Base-by-base conservation (phyloP, 2,113 vertebrate species). In the Heterotilapia buettikoferi region DNA sequence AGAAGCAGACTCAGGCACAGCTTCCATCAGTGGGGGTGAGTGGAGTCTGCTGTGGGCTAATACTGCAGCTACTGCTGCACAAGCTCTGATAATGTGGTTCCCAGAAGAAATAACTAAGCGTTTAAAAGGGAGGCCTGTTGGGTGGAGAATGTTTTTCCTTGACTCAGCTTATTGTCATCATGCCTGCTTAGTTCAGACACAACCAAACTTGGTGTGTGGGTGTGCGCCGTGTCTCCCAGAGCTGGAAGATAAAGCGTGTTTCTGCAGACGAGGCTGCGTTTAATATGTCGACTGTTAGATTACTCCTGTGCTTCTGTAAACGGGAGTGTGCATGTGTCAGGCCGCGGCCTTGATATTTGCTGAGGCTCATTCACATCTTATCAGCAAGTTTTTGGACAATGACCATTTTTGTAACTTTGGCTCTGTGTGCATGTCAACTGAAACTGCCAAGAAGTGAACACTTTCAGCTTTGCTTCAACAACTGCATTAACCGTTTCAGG, bases 71-170 rank as follows among this genome's bases (percentile, higher is more conserved):
- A 5, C 40, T 71, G 11, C 33, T 68, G 63, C 19, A 13, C 19
- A 21, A 1, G n/a, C 43, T 76, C 71, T 3, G 43, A 19, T 76
- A 0, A 50, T 50, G 43, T 47, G 14, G 16, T 0, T 45, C 21
- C 29, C 13, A 73, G 14, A 18, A 73, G 40, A 9, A 73, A 10
- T 47, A 76, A 18, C 24, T 29, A 6, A 76, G 68, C 4, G 6
- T 16, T 45, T 50, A 0, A 12, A 26, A 12, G 43, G 40, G 71
- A 47, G 43, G 14, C 16, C 16, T 19, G 2, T 11, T 18, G 24
- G 21, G 21, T 2, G 68, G 24, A 2, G 21, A 45, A 0, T 0
- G 8, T 10, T 21, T 47, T 45, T 47, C 68, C 40, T 47, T 0
- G 14, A 18, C 40, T 76, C 40, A 76, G 71, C 24, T 29, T 29